phyloP scores from a whole-genome alignment of 2,113 vertebrate genomes.

The Callithrix jacchus region DNA sequence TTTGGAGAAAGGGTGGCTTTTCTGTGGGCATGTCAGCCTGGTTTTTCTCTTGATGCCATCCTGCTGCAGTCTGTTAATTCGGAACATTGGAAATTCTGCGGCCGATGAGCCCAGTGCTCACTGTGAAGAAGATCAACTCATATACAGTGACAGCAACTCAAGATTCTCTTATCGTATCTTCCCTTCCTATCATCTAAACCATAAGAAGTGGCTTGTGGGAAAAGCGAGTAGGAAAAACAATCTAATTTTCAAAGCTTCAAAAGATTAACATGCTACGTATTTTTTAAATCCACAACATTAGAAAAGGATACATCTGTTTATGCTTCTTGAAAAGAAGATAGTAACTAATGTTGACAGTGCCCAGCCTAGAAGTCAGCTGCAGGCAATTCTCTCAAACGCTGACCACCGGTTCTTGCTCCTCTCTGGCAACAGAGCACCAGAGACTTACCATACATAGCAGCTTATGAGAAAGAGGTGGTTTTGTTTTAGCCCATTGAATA shows the following conservation, averaged over 20 bases:
- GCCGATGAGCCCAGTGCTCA: background rate
- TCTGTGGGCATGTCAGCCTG: background rate
- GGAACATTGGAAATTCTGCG: background rate
- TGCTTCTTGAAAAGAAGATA: background rate
- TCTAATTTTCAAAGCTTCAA: conserved; percentile 5
- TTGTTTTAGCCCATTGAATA: background rate
- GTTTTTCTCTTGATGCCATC: background rate
- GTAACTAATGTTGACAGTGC: too few species aligned
- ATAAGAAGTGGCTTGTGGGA: background rate
- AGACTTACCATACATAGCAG: too few species aligned
- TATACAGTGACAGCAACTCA: background rate
- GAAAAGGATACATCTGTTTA: background rate
- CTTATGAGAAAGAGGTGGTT: background rate
- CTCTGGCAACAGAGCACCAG: background rate
- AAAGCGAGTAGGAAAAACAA: background rate
- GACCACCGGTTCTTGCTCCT: background rate
- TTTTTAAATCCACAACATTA: background rate
- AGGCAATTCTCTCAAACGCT: background rate
- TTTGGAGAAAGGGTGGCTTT: background rate
- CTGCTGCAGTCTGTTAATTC: background rate
- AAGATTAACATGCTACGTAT: background rate
- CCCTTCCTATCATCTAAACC: background rate
- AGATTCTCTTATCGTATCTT: background rate
- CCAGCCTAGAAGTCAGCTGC: background rate
- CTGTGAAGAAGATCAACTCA: background rate